phyloP scores from a whole-genome alignment of 2,888 invertebrate species.

The Steromphala cineraria region DNA sequence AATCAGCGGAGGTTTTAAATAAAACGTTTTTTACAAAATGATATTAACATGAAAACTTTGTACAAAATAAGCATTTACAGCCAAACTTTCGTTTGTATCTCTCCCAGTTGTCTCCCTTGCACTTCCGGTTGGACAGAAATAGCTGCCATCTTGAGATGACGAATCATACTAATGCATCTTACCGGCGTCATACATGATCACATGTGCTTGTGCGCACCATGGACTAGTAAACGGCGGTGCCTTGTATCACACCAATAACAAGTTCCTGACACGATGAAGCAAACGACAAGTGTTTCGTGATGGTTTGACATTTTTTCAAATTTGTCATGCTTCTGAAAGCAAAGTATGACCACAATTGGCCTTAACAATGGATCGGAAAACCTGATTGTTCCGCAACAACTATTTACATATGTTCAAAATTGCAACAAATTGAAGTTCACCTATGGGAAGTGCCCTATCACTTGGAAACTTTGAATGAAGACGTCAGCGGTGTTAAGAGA shows the following conservation, averaged over 20 bases:
- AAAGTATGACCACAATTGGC: neutral
- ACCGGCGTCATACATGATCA: neutral
- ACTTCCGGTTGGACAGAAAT: neutral
- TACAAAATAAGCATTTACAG: neutral
- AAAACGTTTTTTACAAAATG: constrained; percentile 3
- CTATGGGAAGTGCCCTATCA: neutral
- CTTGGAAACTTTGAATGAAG: too few relatives aligned
- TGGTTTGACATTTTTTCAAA: neutral
- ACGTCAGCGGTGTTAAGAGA: too few relatives aligned
- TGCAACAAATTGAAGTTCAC: neutral
- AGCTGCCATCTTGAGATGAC: neutral
- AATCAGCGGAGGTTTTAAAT: neutral
- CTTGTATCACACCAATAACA: neutral
- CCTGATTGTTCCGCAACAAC: constrained; percentile 1
- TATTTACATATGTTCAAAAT: neutral
- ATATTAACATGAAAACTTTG: neutral
- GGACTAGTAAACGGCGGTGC: neutral
- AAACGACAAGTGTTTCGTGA: neutral
- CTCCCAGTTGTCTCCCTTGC: neutral
- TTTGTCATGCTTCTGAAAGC: neutral
- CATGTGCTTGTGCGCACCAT: neutral
- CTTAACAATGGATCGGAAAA: neutral
- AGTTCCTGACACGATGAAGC: neutral
- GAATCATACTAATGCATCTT: neutral
- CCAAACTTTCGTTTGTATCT: neutral